A percentile compares a stretch with the other conserved stretches of the same genome.
Evolutionary conservation across 64 coral and sea anemone genomes (phyloP).

Genomic region (Exaiptasia diaphana): DNA sequence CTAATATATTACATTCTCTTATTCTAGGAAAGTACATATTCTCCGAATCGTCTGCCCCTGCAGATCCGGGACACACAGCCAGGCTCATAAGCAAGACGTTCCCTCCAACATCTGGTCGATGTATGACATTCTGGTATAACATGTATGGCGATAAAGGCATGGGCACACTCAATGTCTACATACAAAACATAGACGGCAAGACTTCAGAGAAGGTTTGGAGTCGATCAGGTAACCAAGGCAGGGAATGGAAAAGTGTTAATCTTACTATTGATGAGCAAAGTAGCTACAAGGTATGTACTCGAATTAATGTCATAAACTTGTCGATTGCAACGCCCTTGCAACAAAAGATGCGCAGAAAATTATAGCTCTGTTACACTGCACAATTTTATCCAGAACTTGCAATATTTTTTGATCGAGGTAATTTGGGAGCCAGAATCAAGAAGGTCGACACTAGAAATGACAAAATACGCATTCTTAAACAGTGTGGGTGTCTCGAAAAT

Average conservation of each 20-base stretch:
- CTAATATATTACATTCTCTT: background rate
- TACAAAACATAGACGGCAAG: slow-evolving; percentile 55
- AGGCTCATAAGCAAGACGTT: slow-evolving; percentile 46
- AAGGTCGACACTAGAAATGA: no score
- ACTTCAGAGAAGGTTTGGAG: slow-evolving; percentile 75
- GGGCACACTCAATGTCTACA: slow-evolving; percentile 64
- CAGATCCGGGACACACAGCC: slow-evolving; percentile 35
- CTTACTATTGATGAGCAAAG: background rate
- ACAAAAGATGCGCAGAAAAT: no score
- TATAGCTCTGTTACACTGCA: no score
- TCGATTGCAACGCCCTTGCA: no score
- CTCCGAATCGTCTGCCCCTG: slow-evolving; percentile 44
- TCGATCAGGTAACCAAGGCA: slow-evolving; percentile 51
- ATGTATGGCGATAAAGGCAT: slow-evolving; percentile 85
- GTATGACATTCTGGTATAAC: slow-evolving; percentile 88
- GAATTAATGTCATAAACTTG: background rate
- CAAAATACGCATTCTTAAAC: no score
- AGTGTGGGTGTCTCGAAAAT: no score
- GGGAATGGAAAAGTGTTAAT: slow-evolving; percentile 51
- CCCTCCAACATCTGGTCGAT: slow-evolving; percentile 63
- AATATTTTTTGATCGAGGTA: no score
- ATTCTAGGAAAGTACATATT: slow-evolving; percentile 60
- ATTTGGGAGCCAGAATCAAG: no score
- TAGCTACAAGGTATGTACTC: background rate
- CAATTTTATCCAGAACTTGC: no score